Evolutionary conservation across 2,888 invertebrate species (phyloP).

Genomic region (Epirrhoe tristata): DNA sequence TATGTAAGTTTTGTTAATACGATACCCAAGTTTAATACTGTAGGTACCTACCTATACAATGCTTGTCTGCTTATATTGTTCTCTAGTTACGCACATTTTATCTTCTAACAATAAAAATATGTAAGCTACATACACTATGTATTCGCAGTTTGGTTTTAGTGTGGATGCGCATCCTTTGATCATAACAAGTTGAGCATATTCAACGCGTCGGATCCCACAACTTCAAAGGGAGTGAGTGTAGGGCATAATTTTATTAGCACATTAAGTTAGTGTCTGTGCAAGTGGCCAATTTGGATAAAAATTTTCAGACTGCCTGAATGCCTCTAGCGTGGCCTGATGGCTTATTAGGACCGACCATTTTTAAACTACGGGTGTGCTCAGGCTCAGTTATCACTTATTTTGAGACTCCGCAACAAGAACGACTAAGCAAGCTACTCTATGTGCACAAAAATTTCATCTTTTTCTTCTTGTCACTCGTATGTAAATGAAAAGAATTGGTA

Average conservation of each 20-base stretch:
- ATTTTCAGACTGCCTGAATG: not conserved
- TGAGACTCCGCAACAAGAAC: too few species aligned
- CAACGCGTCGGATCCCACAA: conserved; percentile 18
- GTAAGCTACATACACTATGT: not conserved
- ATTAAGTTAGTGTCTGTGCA: conserved; percentile 11
- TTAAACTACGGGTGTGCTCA: not conserved
- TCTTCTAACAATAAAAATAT: not conserved
- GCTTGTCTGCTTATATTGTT: too few species aligned
- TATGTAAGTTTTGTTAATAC: too few species aligned
- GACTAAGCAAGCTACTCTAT: too few species aligned
- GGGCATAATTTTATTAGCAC: conserved; percentile 27
- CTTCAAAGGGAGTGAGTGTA: conserved; percentile 30
- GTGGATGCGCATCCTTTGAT: conserved; percentile 25
- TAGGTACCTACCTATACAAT: too few species aligned
- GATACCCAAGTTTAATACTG: too few species aligned
- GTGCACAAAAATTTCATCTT: too few species aligned
- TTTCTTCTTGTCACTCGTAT: too few species aligned
- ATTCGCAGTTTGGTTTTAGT: not conserved
- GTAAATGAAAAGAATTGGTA: too few species aligned
- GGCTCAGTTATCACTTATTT: not conserved
- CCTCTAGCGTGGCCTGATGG: not conserved
- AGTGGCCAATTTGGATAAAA: not conserved
- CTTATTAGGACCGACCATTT: not conserved
- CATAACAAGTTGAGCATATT: conserved; percentile 18
- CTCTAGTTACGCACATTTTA: not conserved